Evolutionary conservation across 2,797 vertebrate genomes (phyloP).

Genomic region (Siniperca obscura): DNA sequence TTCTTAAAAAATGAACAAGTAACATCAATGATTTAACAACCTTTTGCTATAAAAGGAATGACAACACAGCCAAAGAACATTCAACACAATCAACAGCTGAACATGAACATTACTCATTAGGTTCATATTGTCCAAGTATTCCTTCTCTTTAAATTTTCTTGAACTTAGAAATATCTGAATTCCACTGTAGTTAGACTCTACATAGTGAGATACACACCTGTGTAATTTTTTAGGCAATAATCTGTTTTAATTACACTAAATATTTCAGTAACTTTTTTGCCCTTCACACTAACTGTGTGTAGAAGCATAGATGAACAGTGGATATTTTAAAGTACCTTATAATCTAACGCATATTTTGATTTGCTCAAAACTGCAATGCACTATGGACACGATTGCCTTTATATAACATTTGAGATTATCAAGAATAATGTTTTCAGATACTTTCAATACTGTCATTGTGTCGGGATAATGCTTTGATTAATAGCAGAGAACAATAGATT

Average conservation of each 20-base stretch:
- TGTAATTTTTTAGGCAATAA: too few species aligned
- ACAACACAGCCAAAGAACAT: neutral
- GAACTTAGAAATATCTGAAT: neutral
- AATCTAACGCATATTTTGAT: too few species aligned
- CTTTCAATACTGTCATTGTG: neutral
- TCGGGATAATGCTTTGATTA: neutral
- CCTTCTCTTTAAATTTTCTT: neutral
- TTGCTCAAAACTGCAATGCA: neutral
- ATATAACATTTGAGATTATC: neutral
- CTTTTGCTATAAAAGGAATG: neutral
- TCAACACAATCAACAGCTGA: neutral
- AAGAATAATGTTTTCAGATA: neutral
- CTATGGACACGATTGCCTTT: neutral
- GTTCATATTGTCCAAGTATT: neutral
- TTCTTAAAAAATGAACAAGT: slow-evolving; percentile 21
- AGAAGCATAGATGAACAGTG: too few species aligned
- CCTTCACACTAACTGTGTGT: too few species aligned
- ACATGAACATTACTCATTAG: neutral
- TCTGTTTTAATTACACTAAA: too few species aligned
- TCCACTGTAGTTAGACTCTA: neutral
- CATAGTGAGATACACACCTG: too few species aligned
- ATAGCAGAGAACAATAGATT: too few species aligned
- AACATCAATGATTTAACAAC: slow-evolving; percentile 10
- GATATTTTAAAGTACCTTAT: too few species aligned
- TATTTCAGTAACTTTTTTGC: too few species aligned